A percentile compares a stretch with the other conserved stretches of the same genome.
phyloP scores from a whole-genome alignment of 2,113 vertebrate genomes.

The Muntiacus reevesi region DNA sequence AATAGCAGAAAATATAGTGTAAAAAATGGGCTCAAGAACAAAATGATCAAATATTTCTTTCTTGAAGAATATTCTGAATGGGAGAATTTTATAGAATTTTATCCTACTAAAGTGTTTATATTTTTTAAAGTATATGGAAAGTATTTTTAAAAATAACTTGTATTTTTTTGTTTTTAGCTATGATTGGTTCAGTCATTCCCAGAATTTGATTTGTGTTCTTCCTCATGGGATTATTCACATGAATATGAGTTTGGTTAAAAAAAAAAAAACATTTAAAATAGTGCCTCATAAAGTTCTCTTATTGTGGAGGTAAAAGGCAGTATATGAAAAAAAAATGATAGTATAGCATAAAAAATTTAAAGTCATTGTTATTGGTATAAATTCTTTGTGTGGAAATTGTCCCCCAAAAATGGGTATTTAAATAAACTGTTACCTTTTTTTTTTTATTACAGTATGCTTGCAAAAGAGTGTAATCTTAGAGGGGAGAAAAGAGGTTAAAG shows the following conservation, averaged over 20 bases:
- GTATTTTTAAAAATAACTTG: constrained; percentile 18
- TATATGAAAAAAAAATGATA: background rate
- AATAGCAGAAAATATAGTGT: background rate
- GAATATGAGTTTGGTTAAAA: background rate
- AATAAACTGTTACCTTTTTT: background rate
- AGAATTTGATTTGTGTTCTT: background rate
- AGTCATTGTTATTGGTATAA: background rate
- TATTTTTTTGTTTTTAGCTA: background rate
- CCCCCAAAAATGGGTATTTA: background rate
- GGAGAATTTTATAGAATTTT: background rate
- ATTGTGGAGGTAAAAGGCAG: background rate
- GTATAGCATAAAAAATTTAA: background rate
- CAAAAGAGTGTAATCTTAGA: background rate
- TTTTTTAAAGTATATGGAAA: constrained; percentile 20
- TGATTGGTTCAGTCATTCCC: background rate
- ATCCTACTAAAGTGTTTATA: background rate
- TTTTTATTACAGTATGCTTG: background rate
- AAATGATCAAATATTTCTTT: background rate
- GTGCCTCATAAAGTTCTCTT: background rate
- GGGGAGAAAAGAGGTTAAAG: background rate
- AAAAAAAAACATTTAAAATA: background rate
- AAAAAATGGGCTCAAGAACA: background rate
- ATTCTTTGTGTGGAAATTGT: background rate
- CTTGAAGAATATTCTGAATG: background rate
- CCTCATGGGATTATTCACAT: background rate